These are phyloP conservation scores for Marronus borbonicus DNA, from an alignment of 2,888 invertebrate genomes.

Conservation along the genomic window DNA sequence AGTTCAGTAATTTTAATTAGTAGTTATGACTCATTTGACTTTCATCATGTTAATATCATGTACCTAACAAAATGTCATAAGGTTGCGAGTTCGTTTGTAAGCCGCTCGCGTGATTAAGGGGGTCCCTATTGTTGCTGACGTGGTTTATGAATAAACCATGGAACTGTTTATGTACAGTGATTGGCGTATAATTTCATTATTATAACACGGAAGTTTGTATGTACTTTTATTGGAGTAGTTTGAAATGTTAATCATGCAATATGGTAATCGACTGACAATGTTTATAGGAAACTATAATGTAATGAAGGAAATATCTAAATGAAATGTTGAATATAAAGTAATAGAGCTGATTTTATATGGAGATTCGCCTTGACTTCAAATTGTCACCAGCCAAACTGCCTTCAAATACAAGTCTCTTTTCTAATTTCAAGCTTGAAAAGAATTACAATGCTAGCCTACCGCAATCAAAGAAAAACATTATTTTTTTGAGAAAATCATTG, in stretches of 20 bases:
- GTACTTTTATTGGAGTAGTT: neutral
- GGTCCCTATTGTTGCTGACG: neutral
- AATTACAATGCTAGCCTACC: too few species aligned
- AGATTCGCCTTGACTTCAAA: too few species aligned
- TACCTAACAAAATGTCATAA: neutral
- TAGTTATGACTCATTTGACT: too few species aligned
- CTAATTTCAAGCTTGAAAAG: too few species aligned
- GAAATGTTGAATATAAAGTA: neutral
- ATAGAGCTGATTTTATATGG: too few species aligned
- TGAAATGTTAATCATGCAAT: neutral
- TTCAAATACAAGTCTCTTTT: too few species aligned
- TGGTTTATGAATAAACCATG: constrained; percentile 1
- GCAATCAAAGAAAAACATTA: too few species aligned
- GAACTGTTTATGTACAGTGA: neutral
- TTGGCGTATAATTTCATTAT: constrained; percentile 12
- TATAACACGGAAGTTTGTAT: neutral
- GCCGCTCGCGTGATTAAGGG: neutral
- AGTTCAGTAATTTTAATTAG: too few species aligned
- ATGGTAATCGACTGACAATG: neutral
- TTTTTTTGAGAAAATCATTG: too few species aligned
- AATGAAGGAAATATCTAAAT: neutral
- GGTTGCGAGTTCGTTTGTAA: neutral
- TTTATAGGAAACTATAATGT: neutral
- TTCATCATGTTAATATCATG: too few species aligned
- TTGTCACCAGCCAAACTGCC: too few species aligned